Percentiles rank a stretch among this genome's conserved stretches.
These are phyloP conservation scores for Limnephilus rhombicus DNA, from an alignment of 2,888 invertebrate species.

Conservation along the genomic window DNA sequence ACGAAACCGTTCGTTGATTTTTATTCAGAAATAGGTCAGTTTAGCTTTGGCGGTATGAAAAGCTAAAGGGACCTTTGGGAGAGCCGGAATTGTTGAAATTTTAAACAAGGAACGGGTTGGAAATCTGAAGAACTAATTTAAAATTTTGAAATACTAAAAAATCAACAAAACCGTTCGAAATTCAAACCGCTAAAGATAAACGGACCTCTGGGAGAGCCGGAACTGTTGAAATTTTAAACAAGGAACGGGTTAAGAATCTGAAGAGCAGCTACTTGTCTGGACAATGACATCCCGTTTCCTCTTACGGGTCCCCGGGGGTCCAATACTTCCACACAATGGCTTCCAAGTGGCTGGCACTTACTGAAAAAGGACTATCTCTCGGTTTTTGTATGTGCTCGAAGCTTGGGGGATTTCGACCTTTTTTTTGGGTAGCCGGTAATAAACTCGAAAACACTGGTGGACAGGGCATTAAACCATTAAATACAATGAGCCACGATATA, in stretches of 20 bases:
- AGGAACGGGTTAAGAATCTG: background rate
- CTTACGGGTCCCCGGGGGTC: background rate
- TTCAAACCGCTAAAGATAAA: background rate
- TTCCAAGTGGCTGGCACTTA: background rate
- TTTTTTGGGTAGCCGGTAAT: background rate
- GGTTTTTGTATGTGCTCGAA: background rate
- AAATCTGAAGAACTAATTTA: too few species aligned
- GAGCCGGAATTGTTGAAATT: background rate
- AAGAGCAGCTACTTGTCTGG: background rate
- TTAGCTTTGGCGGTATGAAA: too few species aligned
- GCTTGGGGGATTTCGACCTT: background rate
- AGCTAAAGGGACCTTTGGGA: background rate
- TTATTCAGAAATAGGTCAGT: too few species aligned
- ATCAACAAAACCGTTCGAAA: background rate
- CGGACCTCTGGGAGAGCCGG: background rate
- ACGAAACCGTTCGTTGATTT: background rate
- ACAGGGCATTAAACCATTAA: conserved; percentile 17
- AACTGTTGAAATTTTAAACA: background rate
- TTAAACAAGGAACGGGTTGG: background rate
- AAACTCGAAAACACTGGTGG: background rate
- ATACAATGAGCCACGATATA: background rate
- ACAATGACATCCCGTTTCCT: conserved; percentile 32
- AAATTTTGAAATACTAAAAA: background rate
- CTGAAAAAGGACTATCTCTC: background rate
- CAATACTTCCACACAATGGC: background rate